These are phyloP conservation scores for human DNA, from an alignment of 2,113 vertebrate genomes.

Conservation along the genomic window DNA sequence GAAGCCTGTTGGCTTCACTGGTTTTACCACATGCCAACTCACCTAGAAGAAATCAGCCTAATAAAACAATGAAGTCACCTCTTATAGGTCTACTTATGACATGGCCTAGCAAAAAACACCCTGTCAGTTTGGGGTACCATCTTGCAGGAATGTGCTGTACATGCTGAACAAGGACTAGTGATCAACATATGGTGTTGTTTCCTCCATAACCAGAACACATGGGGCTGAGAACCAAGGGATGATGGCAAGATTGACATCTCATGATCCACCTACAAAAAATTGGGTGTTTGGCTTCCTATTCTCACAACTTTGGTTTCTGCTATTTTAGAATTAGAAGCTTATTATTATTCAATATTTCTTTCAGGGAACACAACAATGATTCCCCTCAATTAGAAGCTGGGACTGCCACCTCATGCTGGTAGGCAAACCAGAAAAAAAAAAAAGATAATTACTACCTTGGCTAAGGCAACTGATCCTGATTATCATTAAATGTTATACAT, in stretches of 20 bases:
- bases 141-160: neutral
- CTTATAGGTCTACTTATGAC: neutral
- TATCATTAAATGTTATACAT: neutral
- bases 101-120: neutral
- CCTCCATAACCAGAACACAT: neutral
- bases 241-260: neutral
- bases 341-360: neutral
- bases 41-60: neutral
- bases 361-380: neutral
- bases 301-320: neutral
- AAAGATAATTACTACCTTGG: neutral
- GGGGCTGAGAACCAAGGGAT: neutral
- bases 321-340: neutral
- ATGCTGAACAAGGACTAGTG: neutral
- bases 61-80: neutral
- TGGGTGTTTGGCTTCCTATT: neutral
- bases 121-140: neutral
- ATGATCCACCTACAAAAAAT: neutral
- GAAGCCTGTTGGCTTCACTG: neutral
- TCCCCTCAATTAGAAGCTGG: neutral
- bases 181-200: neutral
- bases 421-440: neutral
- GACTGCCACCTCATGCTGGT: neutral
- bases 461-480: neutral
- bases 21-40: neutral